A percentile compares a stretch with the other conserved stretches of the same genome.
phyloP scores from a whole-genome alignment of 1,140 invertebrate genomes.

The Drosophila micromelanica region DNA sequence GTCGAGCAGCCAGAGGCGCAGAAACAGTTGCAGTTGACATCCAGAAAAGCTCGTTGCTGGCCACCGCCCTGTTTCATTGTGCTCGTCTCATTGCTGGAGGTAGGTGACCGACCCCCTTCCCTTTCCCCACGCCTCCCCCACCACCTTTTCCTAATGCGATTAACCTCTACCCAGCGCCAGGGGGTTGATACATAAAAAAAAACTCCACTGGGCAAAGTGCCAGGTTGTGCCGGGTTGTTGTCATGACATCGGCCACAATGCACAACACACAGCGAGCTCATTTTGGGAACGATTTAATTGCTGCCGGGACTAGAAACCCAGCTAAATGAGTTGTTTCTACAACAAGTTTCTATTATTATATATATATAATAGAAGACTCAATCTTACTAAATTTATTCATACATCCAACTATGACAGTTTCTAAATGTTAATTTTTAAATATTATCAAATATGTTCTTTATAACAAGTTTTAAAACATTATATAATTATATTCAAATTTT shows the following conservation, averaged over 20 bases:
- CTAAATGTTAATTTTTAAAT: too few species aligned
- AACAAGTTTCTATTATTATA: too few species aligned
- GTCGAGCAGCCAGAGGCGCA: slow-evolving; percentile 21
- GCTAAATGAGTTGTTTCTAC: not conserved
- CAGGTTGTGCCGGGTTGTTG: slow-evolving; percentile 35
- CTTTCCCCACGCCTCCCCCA: not conserved
- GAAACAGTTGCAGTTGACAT: slow-evolving; percentile 84
- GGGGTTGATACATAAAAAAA: slow-evolving; percentile 59
- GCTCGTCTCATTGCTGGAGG: slow-evolving; percentile 93
- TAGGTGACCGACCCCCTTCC: slow-evolving; percentile 85
- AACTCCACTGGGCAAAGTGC: not conserved
- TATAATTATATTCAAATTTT: too few species aligned
- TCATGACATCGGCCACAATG: slow-evolving; percentile 61
- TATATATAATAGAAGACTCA: too few species aligned
- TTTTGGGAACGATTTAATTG: slow-evolving; percentile 57
- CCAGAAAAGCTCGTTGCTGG: slow-evolving; percentile 89
- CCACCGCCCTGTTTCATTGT: slow-evolving; percentile 95
- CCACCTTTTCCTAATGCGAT: slow-evolving; percentile 54
- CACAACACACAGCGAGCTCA: slow-evolving; percentile 56
- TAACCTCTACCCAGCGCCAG: slow-evolving; percentile 35
- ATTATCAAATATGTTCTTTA: too few species aligned
- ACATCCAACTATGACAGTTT: too few species aligned
- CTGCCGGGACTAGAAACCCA: slow-evolving; percentile 1
- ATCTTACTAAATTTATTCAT: too few species aligned
- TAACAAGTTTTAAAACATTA: too few species aligned